These are phyloP conservation scores for Caenorhabditis inopinata DNA, from an alignment of 1,140 invertebrate species.

Conservation along the genomic window DNA sequence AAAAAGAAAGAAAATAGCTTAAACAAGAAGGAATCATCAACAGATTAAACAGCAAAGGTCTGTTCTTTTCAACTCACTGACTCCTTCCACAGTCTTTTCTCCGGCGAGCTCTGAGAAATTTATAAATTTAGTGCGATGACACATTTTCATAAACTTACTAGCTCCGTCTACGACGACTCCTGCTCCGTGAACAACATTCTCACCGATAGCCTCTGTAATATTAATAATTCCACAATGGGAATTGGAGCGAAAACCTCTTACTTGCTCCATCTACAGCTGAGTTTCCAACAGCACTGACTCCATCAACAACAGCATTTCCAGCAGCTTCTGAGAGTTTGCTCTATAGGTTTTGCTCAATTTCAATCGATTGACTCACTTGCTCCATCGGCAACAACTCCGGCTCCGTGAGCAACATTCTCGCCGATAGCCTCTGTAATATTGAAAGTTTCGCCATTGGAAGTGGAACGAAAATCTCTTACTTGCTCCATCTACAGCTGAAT, in stretches of 20 bases:
- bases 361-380: not conserved
- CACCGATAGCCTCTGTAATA: too few relatives aligned
- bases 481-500: not conserved
- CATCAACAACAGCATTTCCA: not conserved
- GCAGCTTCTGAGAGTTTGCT: not conserved
- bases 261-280: not conserved
- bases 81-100: not conserved
- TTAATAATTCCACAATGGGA: too few relatives aligned
- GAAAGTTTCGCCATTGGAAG: too few relatives aligned
- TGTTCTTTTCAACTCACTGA: too few relatives aligned
- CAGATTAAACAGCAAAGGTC: too few relatives aligned
- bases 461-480: not conserved
- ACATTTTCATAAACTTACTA: not conserved
- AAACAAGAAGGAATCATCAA: too few relatives aligned
- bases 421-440: too few relatives aligned
- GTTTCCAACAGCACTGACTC: not conserved
- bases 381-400: not conserved
- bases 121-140: not conserved
- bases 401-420: slow-evolving; percentile 26
- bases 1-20: too few relatives aligned
- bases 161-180: not conserved
- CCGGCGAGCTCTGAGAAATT: not conserved
- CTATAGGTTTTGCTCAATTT: not conserved
- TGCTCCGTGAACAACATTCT: slow-evolving; percentile 27
- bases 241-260: not conserved